phyloP scores from a whole-genome alignment of 2,888 invertebrate genomes.

The Conus canariensis region DNA sequence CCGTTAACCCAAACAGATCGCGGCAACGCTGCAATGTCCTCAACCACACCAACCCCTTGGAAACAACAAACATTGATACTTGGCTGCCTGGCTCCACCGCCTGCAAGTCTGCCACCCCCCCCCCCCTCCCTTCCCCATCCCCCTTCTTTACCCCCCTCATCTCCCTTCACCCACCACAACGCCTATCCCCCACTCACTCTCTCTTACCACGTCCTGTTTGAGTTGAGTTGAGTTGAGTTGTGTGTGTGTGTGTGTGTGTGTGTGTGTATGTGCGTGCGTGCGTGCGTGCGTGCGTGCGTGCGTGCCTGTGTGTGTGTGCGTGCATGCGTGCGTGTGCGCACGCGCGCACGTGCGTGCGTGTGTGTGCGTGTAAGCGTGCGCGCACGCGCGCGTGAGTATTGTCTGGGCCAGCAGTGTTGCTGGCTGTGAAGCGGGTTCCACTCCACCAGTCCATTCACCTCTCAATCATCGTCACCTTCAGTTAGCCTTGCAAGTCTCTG shows the following conservation, averaged over 20 bases:
- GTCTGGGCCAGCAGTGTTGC: too few relatives aligned
- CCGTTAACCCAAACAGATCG: too few relatives aligned
- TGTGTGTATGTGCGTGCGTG: background rate
- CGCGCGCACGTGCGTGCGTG: background rate
- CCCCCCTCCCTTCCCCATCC: background rate
- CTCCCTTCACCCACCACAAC: too few relatives aligned
- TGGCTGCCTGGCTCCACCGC: too few relatives aligned
- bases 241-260: too few relatives aligned
- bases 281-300: slow-evolving; percentile 1
- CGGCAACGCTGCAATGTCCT: too few relatives aligned
- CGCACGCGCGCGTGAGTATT: background rate
- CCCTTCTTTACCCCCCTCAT: background rate
- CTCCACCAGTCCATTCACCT: background rate
- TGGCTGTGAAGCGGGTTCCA: background rate
- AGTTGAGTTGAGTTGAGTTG: too few relatives aligned
- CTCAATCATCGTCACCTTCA: background rate
- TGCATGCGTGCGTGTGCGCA: background rate
- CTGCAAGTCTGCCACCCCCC: background rate
- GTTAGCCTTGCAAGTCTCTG: background rate
- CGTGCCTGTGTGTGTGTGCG: background rate
- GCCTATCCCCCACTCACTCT: too few relatives aligned
- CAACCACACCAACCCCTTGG: too few relatives aligned
- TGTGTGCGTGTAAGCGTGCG: background rate
- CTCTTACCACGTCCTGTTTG: too few relatives aligned
- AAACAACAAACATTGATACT: too few relatives aligned